Evolutionary conservation across 2,113 vertebrate genomes (phyloP).

Genomic region (Myxocyprinus asiaticus): DNA sequence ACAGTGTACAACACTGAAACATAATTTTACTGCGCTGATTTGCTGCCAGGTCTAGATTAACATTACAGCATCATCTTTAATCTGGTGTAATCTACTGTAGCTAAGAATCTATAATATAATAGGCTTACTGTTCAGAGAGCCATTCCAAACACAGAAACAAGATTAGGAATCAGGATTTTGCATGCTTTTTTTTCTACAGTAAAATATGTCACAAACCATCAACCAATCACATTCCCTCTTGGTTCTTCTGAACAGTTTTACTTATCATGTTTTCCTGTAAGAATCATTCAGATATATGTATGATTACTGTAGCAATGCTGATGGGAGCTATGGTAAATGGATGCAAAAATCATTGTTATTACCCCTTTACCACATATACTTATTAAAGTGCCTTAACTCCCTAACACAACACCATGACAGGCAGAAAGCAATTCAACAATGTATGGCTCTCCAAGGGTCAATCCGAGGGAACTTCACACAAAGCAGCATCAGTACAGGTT

Average conservation of each 20-base stretch:
- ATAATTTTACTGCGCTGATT: constrained; percentile 63
- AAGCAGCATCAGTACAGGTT: too few species aligned
- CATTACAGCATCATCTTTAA: constrained; percentile 55
- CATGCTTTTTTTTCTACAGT: constrained; percentile 55
- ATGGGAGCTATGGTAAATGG: not conserved
- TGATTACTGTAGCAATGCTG: not conserved
- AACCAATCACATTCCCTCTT: constrained; percentile 25
- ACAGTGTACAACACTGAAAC: constrained; percentile 51
- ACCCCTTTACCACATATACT: not conserved
- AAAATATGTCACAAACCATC: constrained; percentile 52
- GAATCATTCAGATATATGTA: not conserved
- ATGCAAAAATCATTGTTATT: constrained; percentile 17
- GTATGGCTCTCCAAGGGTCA: not conserved
- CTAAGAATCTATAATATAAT: constrained; percentile 28
- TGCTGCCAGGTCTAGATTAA: constrained; percentile 57
- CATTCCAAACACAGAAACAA: constrained; percentile 38
- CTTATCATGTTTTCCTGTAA: constrained; percentile 54
- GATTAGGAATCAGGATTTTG: constrained; percentile 54
- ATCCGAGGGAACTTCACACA: not conserved
- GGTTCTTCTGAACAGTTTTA: not conserved
- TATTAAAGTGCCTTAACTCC: not conserved
- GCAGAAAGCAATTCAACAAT: not conserved
- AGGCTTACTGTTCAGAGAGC: constrained; percentile 32
- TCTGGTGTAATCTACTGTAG: constrained; percentile 47
- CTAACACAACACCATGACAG: constrained; percentile 34